Base-by-base conservation (phyloP, 2,888 invertebrate species). In the Melanargia galathea region DNA sequence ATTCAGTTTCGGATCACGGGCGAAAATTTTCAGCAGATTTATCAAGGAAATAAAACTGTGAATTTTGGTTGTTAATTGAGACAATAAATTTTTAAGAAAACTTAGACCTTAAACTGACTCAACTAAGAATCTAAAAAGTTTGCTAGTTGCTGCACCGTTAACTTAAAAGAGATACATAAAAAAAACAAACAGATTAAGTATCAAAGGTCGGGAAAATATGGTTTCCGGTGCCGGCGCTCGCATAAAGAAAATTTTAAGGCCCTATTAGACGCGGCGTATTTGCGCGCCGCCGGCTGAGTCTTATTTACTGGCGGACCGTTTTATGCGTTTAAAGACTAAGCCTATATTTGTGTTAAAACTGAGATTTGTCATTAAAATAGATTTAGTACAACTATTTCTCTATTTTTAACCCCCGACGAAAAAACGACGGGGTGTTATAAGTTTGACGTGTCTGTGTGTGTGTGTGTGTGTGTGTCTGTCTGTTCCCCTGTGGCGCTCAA, bases 231-330 rank as follows among this genome's bases (percentile, higher is more conserved):
- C 68, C 63, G 62, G 65, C 68, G 70, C 67, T 61, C 64, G 69
- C 69, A 72, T 70, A 76, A 81, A 78, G 78, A 77, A 75, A 75
- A 74, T 78, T 80, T 80, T 78, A 77, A 77, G 78, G 73, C 68
- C 72, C 75, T 71, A 75, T 71, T 78, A 78, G 74, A 76, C 68
- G 74, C 72, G 72, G 26, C 30, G 26, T 56, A 43, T 56, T 40
- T 43, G 45, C 18, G 30, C 18, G 43, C 56, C 45, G 30, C 43
- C 26, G 45, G 56, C 56, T n/a, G 16, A 26, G 40, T n/a, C 45
- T 56, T 56, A 56, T 56, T 56, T 56, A 56, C 56, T 18, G 18
- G 26, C 24, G 55, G 16, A 2, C 43, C 56, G 18, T 18, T 43
- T 30, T 45, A 43, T n/a, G 45, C 45, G 30, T 38, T 40, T 16